phyloP scores from a whole-genome alignment of 2,797 vertebrate genomes.

The Trachops cirrhosus region DNA sequence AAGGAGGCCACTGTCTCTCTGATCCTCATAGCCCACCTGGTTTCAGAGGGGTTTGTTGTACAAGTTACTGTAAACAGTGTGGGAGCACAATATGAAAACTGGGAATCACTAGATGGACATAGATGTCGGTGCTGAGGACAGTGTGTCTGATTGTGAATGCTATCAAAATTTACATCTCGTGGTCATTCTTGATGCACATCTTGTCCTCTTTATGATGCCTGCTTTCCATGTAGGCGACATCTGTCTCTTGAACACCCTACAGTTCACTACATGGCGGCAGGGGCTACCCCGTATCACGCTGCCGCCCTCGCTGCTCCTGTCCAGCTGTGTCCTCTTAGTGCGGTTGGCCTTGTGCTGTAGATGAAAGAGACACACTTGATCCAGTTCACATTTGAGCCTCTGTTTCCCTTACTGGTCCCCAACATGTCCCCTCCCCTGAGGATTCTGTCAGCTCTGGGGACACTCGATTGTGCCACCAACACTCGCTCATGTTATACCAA shows the following conservation, averaged over 20 bases:
- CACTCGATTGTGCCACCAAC: neutral
- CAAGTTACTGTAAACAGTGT: neutral
- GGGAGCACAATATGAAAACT: neutral
- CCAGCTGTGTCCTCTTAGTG: neutral
- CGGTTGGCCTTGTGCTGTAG: neutral
- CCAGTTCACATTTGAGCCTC: neutral
- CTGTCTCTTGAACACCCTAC: neutral
- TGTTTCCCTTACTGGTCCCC: neutral
- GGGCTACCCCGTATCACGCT: rapidly evolving
- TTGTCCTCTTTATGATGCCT: neutral
- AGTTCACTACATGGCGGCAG: rapidly evolving
- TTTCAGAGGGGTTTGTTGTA: neutral
- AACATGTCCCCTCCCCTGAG: neutral
- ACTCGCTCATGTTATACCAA: rapidly evolving
- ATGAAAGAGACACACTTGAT: neutral
- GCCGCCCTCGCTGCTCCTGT: rapidly evolving
- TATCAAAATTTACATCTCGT: neutral
- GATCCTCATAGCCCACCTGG: neutral
- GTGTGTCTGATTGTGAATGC: neutral
- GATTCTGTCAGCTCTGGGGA: neutral
- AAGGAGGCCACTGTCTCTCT: neutral
- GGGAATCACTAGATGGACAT: rapidly evolving
- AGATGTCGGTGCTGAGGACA: neutral
- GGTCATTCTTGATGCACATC: too few relatives aligned
- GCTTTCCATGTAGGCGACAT: neutral